Evolutionary conservation across 2,113 vertebrate genomes (phyloP).

Genomic region (Grammomys surdaster): DNA sequence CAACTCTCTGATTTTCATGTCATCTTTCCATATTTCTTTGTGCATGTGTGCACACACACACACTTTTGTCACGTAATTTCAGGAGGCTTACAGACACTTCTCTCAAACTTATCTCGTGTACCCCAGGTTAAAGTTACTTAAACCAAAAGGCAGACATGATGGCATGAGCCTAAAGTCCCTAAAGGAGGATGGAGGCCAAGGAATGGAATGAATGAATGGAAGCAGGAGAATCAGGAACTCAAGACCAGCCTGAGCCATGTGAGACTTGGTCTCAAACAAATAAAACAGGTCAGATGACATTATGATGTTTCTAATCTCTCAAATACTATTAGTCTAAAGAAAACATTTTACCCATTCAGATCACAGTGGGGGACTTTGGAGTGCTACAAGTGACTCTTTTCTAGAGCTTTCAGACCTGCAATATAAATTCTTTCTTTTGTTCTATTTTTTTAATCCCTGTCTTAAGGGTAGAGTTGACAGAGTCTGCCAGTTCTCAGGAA

Average conservation of each 20-base stretch:
- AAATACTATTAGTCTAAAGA: constrained; percentile 34
- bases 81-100: neutral
- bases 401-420: constrained; percentile 45
- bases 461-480: constrained; percentile 51
- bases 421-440: constrained; percentile 50
- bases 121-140: neutral
- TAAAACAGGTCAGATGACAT: neutral
- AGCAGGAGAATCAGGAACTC: neutral
- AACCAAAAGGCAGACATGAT: neutral
- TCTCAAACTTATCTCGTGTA: neutral
- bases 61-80: neutral
- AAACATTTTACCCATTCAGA: constrained; percentile 39
- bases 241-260: neutral
- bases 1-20: neutral
- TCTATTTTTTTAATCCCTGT: neutral
- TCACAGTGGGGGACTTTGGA: neutral
- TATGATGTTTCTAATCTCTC: constrained; percentile 19
- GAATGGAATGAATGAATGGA: neutral
- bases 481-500: constrained; percentile 44
- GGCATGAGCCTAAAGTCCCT: neutral
- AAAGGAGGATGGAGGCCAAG: neutral
- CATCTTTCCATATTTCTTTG: neutral
- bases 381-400: constrained; percentile 2
- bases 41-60: too few species aligned
- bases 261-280: neutral